Conservation (phyloP, 2,888 invertebrate species). For the Diabrotica balteata region DNA sequence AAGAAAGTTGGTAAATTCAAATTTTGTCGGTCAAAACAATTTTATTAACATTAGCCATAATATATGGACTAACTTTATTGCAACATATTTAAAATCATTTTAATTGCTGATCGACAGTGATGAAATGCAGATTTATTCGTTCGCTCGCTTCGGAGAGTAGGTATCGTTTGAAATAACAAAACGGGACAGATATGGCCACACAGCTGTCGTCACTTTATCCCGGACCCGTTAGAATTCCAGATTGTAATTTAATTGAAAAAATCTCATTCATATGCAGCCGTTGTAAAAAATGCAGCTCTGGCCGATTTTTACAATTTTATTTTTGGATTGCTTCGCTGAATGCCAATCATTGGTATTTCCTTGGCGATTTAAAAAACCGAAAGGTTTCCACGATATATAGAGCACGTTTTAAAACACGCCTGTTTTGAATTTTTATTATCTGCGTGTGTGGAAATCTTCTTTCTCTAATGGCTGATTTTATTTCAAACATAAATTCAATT, state of each 20-base stretch:
- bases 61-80: no score
- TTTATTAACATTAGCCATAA: no score
- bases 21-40: no score
- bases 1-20: no score
- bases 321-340: conserved; percentile 53
- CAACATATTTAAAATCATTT: no score
- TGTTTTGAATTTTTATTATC: conserved; percentile 35
- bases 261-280: conserved; percentile 62
- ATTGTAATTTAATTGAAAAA: conserved; percentile 62
- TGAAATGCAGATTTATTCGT: conserved; percentile 51
- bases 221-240: conserved; percentile 52
- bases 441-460: conserved; percentile 13
- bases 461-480: neutral
- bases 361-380: conserved; percentile 32
- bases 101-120: conserved; percentile 45
- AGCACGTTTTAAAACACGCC: conserved; percentile 33
- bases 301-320: conserved; percentile 57
- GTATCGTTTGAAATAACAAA: conserved; percentile 30
- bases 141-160: conserved; percentile 25
- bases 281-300: conserved; percentile 59
- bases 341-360: conserved; percentile 55
- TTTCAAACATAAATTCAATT: neutral
- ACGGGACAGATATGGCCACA: conserved; percentile 34
- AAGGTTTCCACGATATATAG: conserved; percentile 30
- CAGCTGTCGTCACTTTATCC: conserved; percentile 52